Base-by-base conservation (phyloP, 1,140 invertebrate species). In the Drosophila pachea region DNA sequence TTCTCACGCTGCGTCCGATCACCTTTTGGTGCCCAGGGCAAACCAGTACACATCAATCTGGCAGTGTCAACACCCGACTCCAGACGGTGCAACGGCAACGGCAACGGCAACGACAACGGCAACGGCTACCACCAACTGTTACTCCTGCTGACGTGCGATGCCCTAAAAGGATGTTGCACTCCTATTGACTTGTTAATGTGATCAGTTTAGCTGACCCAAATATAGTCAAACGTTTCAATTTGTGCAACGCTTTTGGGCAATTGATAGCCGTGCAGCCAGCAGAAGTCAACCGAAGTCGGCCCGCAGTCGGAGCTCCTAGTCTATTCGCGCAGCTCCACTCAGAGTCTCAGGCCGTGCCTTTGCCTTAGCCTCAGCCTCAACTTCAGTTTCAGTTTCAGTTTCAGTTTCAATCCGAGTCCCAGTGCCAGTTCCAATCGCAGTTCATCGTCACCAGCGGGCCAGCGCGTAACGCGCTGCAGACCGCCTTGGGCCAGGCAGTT, bases 221-320 rank as follows among this genome's bases (percentile, higher is more conserved):
- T 86, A 86, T 86, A 86, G 81, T 86, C 81, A 86, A 86, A 86
- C 81, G 81, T 86, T 86, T 86, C 81, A 86, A 86, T 86, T 86
- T 86, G 81, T 86, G 81, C 74, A 75, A 74, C 81, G 82, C 75
- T 86, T 86, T 86, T 86, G 81, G 81, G 81, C 81, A 86, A 86
- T 86, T 86, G 81, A 84, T 84, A 76, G 81, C 73, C 72, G 54
- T 64, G 54, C 72, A 47, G 42, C 56, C 71, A 50, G 63, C 60
- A 73, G 72, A 66, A 76, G 68, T 63, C 60, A 68, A 47, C 45
- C 48, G 14, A 42, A 53, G 38, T 50, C 43, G 11, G 36, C 12
- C 42, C 42, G 5, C 55, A 45, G 52, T 55, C 52, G 4, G 42
- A 55, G 40, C 7, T 45, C 12, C 35, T 16, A 55, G 43, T 14